Evolutionary conservation across 1,140 invertebrate species (phyloP), one percentile per base, ranked within the genome.

Genomic region (Carposina sasakii): DNA sequence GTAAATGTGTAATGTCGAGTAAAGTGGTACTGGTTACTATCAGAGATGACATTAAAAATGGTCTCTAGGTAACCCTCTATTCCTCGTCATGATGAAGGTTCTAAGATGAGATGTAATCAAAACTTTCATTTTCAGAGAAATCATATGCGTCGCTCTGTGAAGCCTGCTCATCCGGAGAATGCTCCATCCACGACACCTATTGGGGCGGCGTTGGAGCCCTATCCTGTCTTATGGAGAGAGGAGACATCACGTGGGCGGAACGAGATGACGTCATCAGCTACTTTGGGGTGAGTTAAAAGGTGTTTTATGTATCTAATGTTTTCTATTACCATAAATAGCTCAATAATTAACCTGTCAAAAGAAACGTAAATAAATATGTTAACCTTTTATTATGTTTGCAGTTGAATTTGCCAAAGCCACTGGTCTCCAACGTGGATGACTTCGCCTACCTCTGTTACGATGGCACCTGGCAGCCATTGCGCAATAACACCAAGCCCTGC

Each of bases 371-470:
- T n/a, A n/a, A n/a, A n/a, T n/a, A n/a, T n/a, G n/a, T n/a, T n/a
- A n/a, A n/a, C n/a, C n/a, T n/a, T n/a, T n/a, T n/a, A n/a, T n/a
- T n/a, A n/a, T n/a, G n/a, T n/a, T n/a, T n/a, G n/a, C n/a, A n/a
- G n/a, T n/a, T n/a, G n/a, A n/a, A n/a, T n/a, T n/a, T n/a, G n/a
- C n/a, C n/a, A n/a, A n/a, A n/a, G n/a, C n/a, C n/a, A n/a, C n/a
- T n/a, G 9, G 12, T 26, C 23, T 13, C 13, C 0, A 52, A 36
- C 19, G 54, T 52, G 0, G 69, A 85, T 1, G 77, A 88, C 40
- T 93, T 89, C 62, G 91, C 88, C 57, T 91, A 92, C 50, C 79
- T 98, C 10, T 98, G 96, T 69, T 89, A 90, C 0, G 92, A 97
- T 83, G 94, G 95, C 0, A 89, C 89, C 8, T 84, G 90, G 39